A percentile compares a stretch with the other conserved stretches of the same genome.
phyloP scores from a whole-genome alignment of 2,888 invertebrate species.

The Hemaris fuciformis region DNA sequence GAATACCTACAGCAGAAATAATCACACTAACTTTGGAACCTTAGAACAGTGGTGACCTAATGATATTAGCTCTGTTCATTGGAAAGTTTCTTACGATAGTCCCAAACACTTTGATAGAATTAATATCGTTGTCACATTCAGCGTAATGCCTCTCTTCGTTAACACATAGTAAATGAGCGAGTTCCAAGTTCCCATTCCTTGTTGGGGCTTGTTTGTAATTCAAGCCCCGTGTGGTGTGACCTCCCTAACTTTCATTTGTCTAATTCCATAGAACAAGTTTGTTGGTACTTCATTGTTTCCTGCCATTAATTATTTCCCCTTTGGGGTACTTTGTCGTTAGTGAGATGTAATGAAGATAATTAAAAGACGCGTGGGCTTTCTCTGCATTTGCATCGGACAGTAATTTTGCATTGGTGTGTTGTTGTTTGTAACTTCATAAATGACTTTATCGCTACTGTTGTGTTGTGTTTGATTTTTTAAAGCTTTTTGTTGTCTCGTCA shows the following conservation, averaged over 20 bases:
- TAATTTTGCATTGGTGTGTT: neutral
- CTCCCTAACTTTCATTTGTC: constrained; percentile 34
- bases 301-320: constrained; percentile 31
- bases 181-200: constrained; percentile 14
- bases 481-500: too few relatives aligned
- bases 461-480: too few relatives aligned
- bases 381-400: constrained; percentile 7
- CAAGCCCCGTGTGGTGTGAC: constrained; percentile 26
- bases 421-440: too few relatives aligned
- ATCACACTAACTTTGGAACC: neutral
- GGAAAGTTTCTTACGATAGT: neutral
- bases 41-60: neutral
- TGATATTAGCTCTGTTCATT: neutral
- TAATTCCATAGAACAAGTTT: constrained; percentile 33
- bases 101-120: constrained; percentile 7
- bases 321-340: constrained; percentile 21
- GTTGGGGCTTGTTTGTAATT: constrained; percentile 27
- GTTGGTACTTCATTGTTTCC: constrained; percentile 30
- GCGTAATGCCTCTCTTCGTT: constrained; percentile 3
- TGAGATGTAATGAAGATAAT: constrained; percentile 25
- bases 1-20: neutral
- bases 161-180: constrained; percentile 15
- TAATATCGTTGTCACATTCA: constrained; percentile 8
- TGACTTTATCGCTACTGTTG: too few relatives aligned
- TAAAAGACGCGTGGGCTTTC: constrained; percentile 21